Evolutionary conservation across 2,113 vertebrate genomes (phyloP), one percentile per base, ranked within the genome.

Genomic region (Sclerurus mexicanus): DNA sequence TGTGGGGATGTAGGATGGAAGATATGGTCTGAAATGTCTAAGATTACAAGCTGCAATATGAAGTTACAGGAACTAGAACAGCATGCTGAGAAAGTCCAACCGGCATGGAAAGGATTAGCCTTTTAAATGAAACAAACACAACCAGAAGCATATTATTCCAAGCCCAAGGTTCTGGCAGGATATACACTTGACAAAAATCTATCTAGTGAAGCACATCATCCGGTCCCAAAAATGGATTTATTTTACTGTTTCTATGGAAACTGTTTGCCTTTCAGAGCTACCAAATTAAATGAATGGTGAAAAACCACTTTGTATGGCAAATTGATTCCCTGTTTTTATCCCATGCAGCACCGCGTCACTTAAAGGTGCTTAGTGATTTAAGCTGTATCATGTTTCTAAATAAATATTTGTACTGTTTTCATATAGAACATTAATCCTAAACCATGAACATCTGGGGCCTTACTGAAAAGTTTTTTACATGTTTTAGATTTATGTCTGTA

Each of bases 161-260:
- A 72, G 53, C 44, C 39, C 47, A 73, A 97, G 93, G 84, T 89
- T 88, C 68, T 88, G 49, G 20, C 31, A 89, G 49, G 63, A 87
- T 68, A 86, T 31, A 67, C 16, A 24, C 31, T 59, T 63, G 47
- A 84, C 55, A 93, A 96, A 89, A 90, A 64, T 52, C 68, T 93
- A 87, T 46, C 68, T 64, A 56, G 47, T 73, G 42, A 92, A 83
- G 67, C 17, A 46, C 88, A 83, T 82, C 55, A 96, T 75, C 62
- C 50, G 87, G 77, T 72, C 71, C 46, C 4, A 22, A 95, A 96
- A 96, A 95, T 73, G 60, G 81, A 92, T 87, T 94, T 96, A 96
- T 97, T 97, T 97, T 91, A 86, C 95, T 83, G 97, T 98, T 98
- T 97, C 98, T 97, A 97, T 98, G 98, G 97, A 96, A 97, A 98